Conservation (phyloP, 2,113 vertebrate genomes). For the Spizaetus ornatus region DNA sequence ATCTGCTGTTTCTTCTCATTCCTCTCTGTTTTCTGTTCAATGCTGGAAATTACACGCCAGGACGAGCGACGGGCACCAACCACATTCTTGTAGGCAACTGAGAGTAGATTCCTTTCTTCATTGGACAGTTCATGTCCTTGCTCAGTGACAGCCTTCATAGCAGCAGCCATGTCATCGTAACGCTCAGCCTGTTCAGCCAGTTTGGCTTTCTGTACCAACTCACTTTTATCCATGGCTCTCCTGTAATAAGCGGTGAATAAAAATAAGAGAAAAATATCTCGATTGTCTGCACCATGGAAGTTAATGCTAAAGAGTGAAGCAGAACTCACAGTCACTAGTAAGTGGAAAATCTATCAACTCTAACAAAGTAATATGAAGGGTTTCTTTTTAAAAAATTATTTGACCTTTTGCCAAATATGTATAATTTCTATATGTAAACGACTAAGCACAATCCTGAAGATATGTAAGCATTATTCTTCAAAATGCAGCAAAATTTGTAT, state of each 20-base stretch:
- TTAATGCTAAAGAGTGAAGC: not conserved
- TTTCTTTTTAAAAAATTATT: not conserved
- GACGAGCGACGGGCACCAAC: slow-evolving; percentile 94
- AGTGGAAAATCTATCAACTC: not conserved
- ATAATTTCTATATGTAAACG: not conserved
- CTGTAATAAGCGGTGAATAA: slow-evolving; percentile 36
- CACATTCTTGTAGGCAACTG: slow-evolving; percentile 98
- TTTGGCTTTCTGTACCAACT: slow-evolving; percentile 98
- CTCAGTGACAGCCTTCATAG: slow-evolving; percentile 96
- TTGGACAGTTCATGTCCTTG: slow-evolving; percentile 93
- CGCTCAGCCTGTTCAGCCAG: slow-evolving; percentile 97
- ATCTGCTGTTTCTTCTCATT: slow-evolving; percentile 98
- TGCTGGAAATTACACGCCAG: slow-evolving; percentile 97
- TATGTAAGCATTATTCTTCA: not conserved
- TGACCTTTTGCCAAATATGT: not conserved
- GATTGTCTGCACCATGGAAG: not conserved
- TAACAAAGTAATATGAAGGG: not conserved
- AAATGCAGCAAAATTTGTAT: not conserved
- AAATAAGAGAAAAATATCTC: not conserved
- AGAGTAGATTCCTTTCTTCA: slow-evolving; percentile 96
- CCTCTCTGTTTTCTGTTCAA: slow-evolving; percentile 93
- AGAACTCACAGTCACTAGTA: not conserved
- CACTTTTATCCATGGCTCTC: slow-evolving; percentile 93
- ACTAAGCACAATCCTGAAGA: not conserved
- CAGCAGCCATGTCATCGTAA: slow-evolving; percentile 97